Evolutionary conservation across 2,113 vertebrate species (phyloP).

Genomic region (Nettapus auritus): DNA sequence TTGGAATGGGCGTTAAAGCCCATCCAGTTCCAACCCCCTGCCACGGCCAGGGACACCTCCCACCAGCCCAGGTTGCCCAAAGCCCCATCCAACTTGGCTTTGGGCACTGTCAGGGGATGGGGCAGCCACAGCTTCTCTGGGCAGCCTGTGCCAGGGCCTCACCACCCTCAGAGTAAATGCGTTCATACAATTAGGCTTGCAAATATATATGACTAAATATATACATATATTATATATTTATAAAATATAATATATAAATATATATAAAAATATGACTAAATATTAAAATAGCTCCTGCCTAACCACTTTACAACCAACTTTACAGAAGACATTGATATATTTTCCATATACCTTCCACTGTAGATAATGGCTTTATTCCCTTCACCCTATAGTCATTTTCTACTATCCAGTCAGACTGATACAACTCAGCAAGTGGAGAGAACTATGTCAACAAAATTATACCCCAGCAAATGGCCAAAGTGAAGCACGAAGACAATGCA

Average conservation of each 20-base stretch:
- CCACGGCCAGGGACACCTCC: too few species aligned
- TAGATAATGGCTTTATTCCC: neutral
- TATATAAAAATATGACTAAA: too few species aligned
- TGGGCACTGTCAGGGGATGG: too few species aligned
- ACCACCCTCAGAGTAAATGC: neutral
- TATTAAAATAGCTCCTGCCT: neutral
- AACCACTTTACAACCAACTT: neutral
- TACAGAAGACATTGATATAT: neutral
- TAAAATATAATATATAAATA: too few species aligned
- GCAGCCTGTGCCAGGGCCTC: too few species aligned
- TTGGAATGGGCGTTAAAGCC: too few species aligned
- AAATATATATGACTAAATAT: too few species aligned
- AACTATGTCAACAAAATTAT: neutral
- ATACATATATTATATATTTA: too few species aligned
- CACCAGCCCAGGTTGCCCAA: too few species aligned
- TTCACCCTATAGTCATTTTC: neutral
- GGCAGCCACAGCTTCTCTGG: too few species aligned
- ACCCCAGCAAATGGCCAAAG: neutral
- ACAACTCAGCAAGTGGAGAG: neutral
- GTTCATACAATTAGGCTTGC: neutral
- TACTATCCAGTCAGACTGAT: neutral
- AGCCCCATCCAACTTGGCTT: too few species aligned
- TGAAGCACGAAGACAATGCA: neutral
- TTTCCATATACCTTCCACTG: neutral
- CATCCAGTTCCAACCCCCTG: too few species aligned